These are phyloP conservation scores for Nephila pilipes DNA, from an alignment of 1,140 invertebrate genomes.

Conservation along the genomic window DNA sequence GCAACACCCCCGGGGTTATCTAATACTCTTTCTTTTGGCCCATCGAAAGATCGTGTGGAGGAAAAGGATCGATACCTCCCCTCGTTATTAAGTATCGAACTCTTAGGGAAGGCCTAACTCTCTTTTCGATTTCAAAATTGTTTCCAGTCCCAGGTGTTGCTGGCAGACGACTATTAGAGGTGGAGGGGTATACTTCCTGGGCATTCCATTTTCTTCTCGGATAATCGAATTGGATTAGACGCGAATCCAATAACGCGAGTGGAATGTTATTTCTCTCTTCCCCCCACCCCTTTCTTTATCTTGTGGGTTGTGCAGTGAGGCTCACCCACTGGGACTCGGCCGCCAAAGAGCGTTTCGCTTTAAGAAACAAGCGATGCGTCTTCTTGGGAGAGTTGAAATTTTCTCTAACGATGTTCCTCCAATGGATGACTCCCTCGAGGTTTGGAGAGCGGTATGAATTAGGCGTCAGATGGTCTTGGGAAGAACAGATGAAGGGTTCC, in stretches of 20 bases:
- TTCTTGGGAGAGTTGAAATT: background rate
- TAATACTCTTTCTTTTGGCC: constrained; percentile 65
- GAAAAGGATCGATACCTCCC: constrained; percentile 61
- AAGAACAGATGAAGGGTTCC: background rate
- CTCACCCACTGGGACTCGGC: constrained; percentile 16
- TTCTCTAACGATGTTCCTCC: background rate
- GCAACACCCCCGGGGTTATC: constrained; percentile 53
- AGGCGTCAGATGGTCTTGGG: background rate
- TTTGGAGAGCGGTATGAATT: background rate
- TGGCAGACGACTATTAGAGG: constrained; percentile 58
- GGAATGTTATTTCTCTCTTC: constrained; percentile 65
- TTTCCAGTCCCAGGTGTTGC: constrained; percentile 68
- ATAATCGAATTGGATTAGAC: constrained; percentile 74
- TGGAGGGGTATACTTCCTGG: constrained; percentile 49
- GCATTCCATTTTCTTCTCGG: constrained; percentile 63
- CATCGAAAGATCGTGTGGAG: constrained; percentile 65
- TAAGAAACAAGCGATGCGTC: background rate
- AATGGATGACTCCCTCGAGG: background rate
- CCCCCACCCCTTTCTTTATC: background rate
- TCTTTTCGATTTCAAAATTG: constrained; percentile 73
- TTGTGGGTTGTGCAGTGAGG: constrained; percentile 26
- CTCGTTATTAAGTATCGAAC: constrained; percentile 70
- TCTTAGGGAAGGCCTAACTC: constrained; percentile 20
- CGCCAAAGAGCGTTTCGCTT: background rate
- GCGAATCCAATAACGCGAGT: constrained; percentile 72